Percentiles rank a stretch among this genome's conserved stretches.
These are phyloP conservation scores for Megaleporinus macrocephalus DNA, from an alignment of 2,113 vertebrate species.

Conservation along the genomic window DNA sequence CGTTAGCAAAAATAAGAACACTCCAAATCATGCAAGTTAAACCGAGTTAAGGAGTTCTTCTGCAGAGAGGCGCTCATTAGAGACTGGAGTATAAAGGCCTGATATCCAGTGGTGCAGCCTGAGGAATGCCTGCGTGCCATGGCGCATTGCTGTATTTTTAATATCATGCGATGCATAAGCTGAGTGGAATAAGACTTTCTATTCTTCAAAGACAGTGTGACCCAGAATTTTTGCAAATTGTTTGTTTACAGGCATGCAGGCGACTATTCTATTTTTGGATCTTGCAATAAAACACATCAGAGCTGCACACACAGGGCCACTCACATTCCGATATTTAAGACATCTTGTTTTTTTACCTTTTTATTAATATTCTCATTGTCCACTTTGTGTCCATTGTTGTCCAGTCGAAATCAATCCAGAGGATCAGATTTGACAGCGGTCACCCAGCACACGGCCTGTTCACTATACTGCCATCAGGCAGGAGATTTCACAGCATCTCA, in stretches of 20 bases:
- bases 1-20: background rate
- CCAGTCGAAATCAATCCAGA: background rate
- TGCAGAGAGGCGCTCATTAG: conserved; percentile 3
- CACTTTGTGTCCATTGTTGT: background rate
- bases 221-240: background rate
- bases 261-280: background rate
- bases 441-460: too few relatives aligned
- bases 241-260: background rate
- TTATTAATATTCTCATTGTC: background rate
- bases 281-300: background rate
- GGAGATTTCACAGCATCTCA: too few relatives aligned
- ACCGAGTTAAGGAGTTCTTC: background rate
- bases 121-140: background rate
- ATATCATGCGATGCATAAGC: background rate
- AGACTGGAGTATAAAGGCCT: background rate
- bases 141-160: background rate
- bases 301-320: background rate
- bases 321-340: background rate
- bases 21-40: background rate
- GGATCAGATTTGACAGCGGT: too few relatives aligned
- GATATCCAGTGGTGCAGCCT: background rate
- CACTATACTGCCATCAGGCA: too few relatives aligned
- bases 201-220: background rate
- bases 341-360: background rate
- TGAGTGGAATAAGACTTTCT: background rate